Evolutionary conservation across 2,888 invertebrate genomes (phyloP).

Genomic region (Heliconius cydno): DNA sequence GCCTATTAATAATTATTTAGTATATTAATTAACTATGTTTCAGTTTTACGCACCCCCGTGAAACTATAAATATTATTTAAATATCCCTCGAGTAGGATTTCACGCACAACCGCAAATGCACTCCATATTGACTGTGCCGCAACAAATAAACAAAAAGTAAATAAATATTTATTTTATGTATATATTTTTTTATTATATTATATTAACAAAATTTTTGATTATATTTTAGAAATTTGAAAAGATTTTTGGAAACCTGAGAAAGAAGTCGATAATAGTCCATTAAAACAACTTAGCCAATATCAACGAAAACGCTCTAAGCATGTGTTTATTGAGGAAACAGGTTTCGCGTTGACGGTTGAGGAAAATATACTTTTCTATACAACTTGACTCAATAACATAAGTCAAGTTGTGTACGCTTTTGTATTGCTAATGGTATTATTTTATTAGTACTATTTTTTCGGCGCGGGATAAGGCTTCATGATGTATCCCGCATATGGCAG

Average conservation of each 20-base stretch:
- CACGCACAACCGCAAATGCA: background rate
- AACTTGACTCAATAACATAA: too few relatives aligned
- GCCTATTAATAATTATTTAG: too few relatives aligned
- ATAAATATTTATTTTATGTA: background rate
- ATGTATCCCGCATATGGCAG: too few relatives aligned
- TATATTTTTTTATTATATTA: too few relatives aligned
- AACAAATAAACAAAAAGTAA: background rate
- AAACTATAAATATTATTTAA: too few relatives aligned
- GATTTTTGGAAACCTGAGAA: slow-evolving; percentile 5
- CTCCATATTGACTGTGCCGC: background rate
- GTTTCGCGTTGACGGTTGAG: slow-evolving; percentile 12
- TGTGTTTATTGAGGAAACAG: slow-evolving; percentile 29
- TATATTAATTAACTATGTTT: too few relatives aligned
- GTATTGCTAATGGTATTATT: background rate
- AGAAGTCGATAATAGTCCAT: slow-evolving; percentile 27
- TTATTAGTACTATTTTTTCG: background rate
- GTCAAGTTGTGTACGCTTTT: background rate
- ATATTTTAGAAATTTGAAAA: too few relatives aligned
- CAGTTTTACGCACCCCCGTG: too few relatives aligned
- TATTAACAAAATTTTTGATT: too few relatives aligned
- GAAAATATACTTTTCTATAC: slow-evolving; percentile 3
- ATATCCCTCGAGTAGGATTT: background rate
- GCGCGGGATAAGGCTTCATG: too few relatives aligned
- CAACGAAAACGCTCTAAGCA: slow-evolving; percentile 26
- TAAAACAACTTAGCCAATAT: slow-evolving; percentile 25